A percentile compares a stretch with the other conserved stretches of the same genome.
Evolutionary conservation across 1,140 invertebrate genomes (phyloP).

Genomic region (Caerostris extrusa): DNA sequence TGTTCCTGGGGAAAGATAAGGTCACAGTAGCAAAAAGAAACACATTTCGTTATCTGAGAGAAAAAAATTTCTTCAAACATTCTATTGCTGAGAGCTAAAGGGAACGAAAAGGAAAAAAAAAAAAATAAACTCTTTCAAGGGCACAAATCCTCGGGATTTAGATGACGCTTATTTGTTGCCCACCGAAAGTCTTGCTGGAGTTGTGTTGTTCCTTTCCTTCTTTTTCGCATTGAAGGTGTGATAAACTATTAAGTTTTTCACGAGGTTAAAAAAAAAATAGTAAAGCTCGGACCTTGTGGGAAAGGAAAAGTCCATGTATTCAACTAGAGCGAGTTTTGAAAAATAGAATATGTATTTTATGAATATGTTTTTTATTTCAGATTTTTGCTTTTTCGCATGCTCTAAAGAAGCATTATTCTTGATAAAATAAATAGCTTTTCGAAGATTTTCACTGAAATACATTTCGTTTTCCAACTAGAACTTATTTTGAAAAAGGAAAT

Average conservation of each 20-base stretch:
- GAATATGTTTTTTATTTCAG: no score
- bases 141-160: slow-evolving; percentile 4
- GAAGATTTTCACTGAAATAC: no score
- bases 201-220: background rate
- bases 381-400: no score
- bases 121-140: background rate
- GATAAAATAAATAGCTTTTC: no score
- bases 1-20: background rate
- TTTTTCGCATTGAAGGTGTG: background rate
- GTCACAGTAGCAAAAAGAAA: background rate
- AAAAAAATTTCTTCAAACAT: slow-evolving; percentile 14
- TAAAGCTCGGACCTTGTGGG: background rate
- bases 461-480: no score
- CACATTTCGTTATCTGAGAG: slow-evolving; percentile 16
- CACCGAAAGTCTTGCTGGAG: background rate
- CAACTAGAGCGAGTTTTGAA: background rate
- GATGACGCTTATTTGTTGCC: slow-evolving; percentile 26
- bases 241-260: slow-evolving; percentile 13
- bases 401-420: no score
- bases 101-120: background rate
- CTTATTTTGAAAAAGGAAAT: no score
- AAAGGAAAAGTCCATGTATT: background rate
- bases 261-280: background rate
- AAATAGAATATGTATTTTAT: no score
- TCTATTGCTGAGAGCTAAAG: background rate